Evolutionary conservation across 2,888 invertebrate species (phyloP).

Genomic region (Nomada fucata): DNA sequence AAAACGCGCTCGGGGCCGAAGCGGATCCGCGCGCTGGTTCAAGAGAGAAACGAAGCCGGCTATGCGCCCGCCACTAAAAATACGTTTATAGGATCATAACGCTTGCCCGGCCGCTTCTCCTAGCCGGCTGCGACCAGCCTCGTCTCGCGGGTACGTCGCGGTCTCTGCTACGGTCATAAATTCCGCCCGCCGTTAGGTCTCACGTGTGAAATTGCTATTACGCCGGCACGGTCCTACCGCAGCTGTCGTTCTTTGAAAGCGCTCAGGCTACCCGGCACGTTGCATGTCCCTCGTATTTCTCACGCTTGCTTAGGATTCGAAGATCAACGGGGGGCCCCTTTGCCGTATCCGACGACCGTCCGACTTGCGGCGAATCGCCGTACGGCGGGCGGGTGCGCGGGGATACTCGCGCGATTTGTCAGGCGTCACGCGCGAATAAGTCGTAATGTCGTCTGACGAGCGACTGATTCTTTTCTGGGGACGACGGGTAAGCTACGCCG

Average conservation of each 20-base stretch:
- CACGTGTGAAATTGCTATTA: conserved; percentile 77
- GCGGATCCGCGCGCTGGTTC: conserved; percentile 2
- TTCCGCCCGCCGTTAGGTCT: conserved; percentile 70
- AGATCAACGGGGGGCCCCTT: conserved; percentile 44
- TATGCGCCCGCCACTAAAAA: conserved; percentile 74
- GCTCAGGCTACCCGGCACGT: conserved; percentile 38
- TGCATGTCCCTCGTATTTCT: conserved; percentile 59
- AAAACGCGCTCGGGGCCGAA: conserved; percentile 8
- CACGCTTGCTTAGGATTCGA: conserved; percentile 53
- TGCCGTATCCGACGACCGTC: background rate
- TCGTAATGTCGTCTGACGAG: conserved; percentile 44
- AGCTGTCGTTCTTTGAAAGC: conserved; percentile 64
- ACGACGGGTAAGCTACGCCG: background rate
- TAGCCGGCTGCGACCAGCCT: conserved; percentile 34
- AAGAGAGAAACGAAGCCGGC: conserved; percentile 13
- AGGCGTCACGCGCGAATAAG: conserved; percentile 48
- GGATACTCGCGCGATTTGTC: conserved; percentile 45
- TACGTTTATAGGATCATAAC: conserved; percentile 81
- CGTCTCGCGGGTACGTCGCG: conserved; percentile 37
- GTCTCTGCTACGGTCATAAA: conserved; percentile 69
- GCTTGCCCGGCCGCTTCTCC: conserved; percentile 56
- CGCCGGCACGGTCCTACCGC: conserved; percentile 63
- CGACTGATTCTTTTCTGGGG: background rate
- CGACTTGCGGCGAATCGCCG: background rate
- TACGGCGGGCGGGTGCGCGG: background rate